Evolutionary conservation across 2,888 invertebrate genomes (phyloP).

Genomic region (Rugalucina vietnamica): DNA sequence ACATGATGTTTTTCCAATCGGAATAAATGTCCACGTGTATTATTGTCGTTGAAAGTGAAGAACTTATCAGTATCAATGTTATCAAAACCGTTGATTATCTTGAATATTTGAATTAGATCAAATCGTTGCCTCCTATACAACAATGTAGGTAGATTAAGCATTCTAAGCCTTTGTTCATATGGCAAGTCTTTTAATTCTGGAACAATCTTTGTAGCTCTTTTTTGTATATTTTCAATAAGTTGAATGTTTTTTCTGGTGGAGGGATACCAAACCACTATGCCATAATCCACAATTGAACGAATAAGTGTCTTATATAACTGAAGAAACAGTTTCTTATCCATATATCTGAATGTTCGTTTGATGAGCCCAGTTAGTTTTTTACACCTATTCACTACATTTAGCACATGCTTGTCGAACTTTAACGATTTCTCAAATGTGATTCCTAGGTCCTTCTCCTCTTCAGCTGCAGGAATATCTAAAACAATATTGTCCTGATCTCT

Average conservation of each 20-base stretch:
- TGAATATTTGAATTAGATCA: constrained; percentile 1
- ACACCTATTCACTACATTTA: background rate
- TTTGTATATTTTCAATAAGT: background rate
- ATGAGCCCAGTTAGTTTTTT: background rate
- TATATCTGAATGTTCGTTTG: background rate
- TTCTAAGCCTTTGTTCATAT: background rate
- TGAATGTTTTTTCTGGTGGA: too few relatives aligned
- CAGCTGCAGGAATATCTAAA: background rate
- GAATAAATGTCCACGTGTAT: too few relatives aligned
- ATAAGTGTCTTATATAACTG: background rate
- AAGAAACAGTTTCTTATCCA: background rate
- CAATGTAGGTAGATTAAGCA: background rate
- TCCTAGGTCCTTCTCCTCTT: background rate
- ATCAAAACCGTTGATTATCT: background rate
- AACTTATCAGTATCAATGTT: background rate
- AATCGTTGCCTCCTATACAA: background rate
- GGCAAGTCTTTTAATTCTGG: background rate
- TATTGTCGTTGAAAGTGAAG: background rate
- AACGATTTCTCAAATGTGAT: background rate
- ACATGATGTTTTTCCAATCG: too few relatives aligned
- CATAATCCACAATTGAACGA: background rate
- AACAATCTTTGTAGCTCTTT: background rate
- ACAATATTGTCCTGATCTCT: background rate
- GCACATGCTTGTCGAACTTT: background rate
- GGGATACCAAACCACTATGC: too few relatives aligned